Conservation (phyloP, 2,888 invertebrate species). For the Baronia brevicornis region DNA sequence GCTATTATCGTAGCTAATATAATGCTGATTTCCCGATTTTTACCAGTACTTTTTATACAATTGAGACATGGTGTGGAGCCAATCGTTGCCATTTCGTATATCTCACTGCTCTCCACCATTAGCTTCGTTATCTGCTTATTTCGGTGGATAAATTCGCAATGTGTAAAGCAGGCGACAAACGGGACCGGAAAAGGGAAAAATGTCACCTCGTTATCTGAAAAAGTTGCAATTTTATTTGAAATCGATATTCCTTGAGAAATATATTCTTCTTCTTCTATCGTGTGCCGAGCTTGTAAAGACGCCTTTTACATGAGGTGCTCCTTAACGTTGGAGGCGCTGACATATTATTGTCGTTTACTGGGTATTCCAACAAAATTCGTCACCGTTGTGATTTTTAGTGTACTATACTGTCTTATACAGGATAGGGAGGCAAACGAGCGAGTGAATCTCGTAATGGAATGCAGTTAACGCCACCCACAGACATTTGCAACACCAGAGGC, state of each 20-base stretch:
- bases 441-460: too few species aligned
- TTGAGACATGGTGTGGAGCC: slow-evolving; percentile 26
- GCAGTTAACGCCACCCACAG: too few species aligned
- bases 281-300: slow-evolving; percentile 25
- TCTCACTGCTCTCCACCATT: slow-evolving; percentile 45
- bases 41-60: slow-evolving; percentile 21
- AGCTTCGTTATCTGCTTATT: slow-evolving; percentile 73
- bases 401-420: too few species aligned
- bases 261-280: slow-evolving; percentile 38
- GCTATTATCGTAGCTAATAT: too few species aligned
- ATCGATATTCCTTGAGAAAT: slow-evolving; percentile 70
- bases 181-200: slow-evolving; percentile 64
- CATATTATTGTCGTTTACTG: too few species aligned
- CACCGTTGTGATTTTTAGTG: too few species aligned
- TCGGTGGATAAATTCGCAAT: slow-evolving; percentile 70
- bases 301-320: slow-evolving; percentile 21
- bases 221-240: slow-evolving; percentile 76
- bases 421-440: too few species aligned
- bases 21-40: background rate
- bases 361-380: too few species aligned
- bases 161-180: slow-evolving; percentile 58
- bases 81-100: slow-evolving; percentile 42
- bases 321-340: slow-evolving; percentile 23
- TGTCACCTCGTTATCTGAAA: slow-evolving; percentile 74
- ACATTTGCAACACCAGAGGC: too few species aligned